These are phyloP conservation scores for Corella eumyota DNA, from an alignment of 23 tunicate genomes.

Conservation along the genomic window DNA sequence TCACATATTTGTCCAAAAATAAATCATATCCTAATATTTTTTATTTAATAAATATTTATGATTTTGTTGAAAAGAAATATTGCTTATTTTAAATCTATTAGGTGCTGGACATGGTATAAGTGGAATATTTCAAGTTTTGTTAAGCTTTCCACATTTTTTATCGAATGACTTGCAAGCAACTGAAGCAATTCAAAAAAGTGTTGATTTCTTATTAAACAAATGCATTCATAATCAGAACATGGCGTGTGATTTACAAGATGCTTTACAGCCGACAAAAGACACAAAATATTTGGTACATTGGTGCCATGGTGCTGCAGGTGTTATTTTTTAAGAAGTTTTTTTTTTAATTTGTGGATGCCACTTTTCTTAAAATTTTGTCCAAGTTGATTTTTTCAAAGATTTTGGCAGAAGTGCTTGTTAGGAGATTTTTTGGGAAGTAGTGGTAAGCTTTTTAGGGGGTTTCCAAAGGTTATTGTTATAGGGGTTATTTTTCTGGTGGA, in stretches of 20 bases:
- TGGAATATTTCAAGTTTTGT: slow-evolving; percentile 65
- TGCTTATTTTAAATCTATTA: background rate
- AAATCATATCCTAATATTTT: too few relatives aligned
- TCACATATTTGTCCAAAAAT: too few relatives aligned
- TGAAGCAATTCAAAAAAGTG: slow-evolving; percentile 11
- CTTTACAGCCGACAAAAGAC: slow-evolving; percentile 2
- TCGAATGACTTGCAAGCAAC: slow-evolving; percentile 4
- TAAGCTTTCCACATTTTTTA: slow-evolving; percentile 26
- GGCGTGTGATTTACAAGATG: slow-evolving; percentile 42
- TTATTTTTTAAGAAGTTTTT: background rate
- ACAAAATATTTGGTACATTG: slow-evolving; percentile 62
- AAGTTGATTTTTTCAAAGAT: too few relatives aligned
- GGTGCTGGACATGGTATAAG: slow-evolving; percentile 75
- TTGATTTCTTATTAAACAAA: slow-evolving; percentile 29
- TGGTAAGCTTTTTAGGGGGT: too few relatives aligned
- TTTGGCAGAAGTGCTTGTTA: too few relatives aligned
- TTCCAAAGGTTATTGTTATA: too few relatives aligned
- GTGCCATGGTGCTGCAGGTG: slow-evolving; percentile 96
- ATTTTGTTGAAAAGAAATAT: too few relatives aligned
- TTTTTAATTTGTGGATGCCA: too few relatives aligned
- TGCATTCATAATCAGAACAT: slow-evolving; percentile 45
- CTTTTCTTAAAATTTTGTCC: too few relatives aligned
- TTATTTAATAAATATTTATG: too few relatives aligned
- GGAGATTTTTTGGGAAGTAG: too few relatives aligned
- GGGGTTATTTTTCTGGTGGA: too few relatives aligned